Percentiles rank a stretch among this genome's conserved stretches.
These are phyloP conservation scores for Deroplatys truncata DNA, from an alignment of 2,888 invertebrate genomes.

Conservation along the genomic window DNA sequence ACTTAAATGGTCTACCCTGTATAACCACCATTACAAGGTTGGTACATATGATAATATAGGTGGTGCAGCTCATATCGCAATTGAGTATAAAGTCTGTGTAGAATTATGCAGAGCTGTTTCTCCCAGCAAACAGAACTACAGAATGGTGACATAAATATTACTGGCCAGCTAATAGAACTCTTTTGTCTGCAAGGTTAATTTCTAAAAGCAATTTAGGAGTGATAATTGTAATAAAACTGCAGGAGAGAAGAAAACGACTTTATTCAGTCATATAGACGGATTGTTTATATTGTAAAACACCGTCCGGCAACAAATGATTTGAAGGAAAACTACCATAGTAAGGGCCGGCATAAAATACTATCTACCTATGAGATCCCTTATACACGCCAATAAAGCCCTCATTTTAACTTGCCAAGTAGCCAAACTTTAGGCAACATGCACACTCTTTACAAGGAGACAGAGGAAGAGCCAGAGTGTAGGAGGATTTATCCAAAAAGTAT, in stretches of 20 bases:
- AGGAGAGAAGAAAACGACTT: not conserved
- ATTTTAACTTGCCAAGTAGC: not conserved
- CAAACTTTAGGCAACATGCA: no score
- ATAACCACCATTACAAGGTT: no score
- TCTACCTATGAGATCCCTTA: not conserved
- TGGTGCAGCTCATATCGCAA: no score
- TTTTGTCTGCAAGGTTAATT: no score
- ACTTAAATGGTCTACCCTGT: no score
- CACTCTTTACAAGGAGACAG: not conserved
- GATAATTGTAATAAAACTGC: not conserved
- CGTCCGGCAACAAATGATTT: not conserved
- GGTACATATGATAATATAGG: no score
- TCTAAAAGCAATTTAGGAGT: no score
- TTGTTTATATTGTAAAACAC: not conserved
- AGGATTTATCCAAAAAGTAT: not conserved
- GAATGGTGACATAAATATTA: no score
- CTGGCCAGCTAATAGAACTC: no score
- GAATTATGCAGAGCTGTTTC: no score
- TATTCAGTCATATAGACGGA: not conserved
- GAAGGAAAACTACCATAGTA: not conserved
- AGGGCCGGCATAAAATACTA: not conserved
- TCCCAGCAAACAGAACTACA: no score
- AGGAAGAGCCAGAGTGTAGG: not conserved
- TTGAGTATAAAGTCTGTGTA: no score
- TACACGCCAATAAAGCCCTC: not conserved